Base-by-base conservation (phyloP, 30 jellyfish, hydroid and myxozoan species). In the Aurelia sp. region DNA sequence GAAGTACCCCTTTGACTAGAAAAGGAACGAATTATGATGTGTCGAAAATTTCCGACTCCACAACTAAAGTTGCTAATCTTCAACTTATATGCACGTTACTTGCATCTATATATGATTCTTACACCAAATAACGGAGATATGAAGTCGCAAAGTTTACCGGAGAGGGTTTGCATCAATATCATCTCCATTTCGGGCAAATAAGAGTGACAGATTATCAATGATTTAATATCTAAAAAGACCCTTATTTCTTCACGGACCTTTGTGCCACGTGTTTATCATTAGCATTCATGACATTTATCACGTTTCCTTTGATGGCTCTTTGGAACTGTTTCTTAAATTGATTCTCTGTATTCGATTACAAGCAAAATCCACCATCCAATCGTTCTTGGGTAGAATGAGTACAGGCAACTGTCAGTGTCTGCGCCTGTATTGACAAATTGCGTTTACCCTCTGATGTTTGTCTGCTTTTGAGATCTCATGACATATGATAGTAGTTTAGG, bases 281-380 rank as follows among this genome's bases (percentile, higher is more conserved):
- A 71, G 82, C 67, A 71, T 71, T 71, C 48, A 71, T 33, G 47
- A 71, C 82, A 71, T 65, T 47, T 47, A 71, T 71, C 40, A 8
- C 67, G 68, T 71, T 71, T 71, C 47, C 67, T 71, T 71, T 48
- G 67, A 71, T 71, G 40, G 82, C 40, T 71, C 37, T 71, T 71
- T 71, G 66, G 19, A 53, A 18, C 60, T 41, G 31, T 71, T 71
- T 30, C 82, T 71, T 71, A 71, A 71, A 71, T 33, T 71, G 82
- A 71, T 71, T 71, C 66, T 71, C 78, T 67, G 47, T 67, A 17
- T 17, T 67, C 78, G 78, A 67, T 19, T 17, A n/a, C 58, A 19
- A 67, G 1, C 78, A 67, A 67, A 11, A 19, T 67, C 78, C 53
- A 67, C 2, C 47, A 17, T 67, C 78, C 47, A 67, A 67, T 67